These are phyloP conservation scores for Cinclus cinclus DNA, from an alignment of 2,113 vertebrate species.

Conservation along the genomic window DNA sequence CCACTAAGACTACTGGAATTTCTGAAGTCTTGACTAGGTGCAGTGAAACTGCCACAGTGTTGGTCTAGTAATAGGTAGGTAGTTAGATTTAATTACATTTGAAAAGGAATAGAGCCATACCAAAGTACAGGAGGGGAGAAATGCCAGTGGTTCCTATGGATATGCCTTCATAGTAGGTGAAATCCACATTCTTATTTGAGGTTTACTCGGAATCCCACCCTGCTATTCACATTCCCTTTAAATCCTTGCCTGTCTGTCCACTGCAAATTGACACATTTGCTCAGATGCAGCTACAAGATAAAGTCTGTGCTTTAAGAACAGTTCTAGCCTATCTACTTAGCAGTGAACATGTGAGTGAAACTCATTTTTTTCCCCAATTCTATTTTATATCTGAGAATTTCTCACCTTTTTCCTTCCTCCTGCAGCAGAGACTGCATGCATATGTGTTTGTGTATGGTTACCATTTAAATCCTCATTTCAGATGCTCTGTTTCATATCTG, in stretches of 20 bases:
- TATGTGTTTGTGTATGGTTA: not conserved
- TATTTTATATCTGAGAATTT: not conserved
- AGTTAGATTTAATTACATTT: not conserved
- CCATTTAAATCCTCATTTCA: constrained; percentile 20
- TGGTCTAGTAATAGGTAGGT: not conserved
- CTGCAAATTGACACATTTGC: not conserved
- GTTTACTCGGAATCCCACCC: not conserved
- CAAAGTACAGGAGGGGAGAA: not conserved
- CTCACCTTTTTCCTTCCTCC: not conserved
- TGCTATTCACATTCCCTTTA: not conserved
- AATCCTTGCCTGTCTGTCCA: not conserved
- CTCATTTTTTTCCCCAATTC: not conserved
- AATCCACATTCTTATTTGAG: constrained; percentile 4
- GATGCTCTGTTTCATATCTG: not conserved
- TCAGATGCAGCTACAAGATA: not conserved
- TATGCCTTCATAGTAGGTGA: not conserved
- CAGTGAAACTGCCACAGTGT: not conserved
- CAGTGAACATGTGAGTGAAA: not conserved
- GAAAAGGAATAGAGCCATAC: not conserved
- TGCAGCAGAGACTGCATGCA: not conserved
- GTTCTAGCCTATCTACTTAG: not conserved
- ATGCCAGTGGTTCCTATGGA: not conserved
- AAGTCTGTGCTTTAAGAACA: not conserved
- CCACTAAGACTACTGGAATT: not conserved
- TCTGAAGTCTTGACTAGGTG: not conserved